These are phyloP conservation scores for Chirona hameri DNA, from an alignment of 2,888 invertebrate genomes.

Conservation along the genomic window DNA sequence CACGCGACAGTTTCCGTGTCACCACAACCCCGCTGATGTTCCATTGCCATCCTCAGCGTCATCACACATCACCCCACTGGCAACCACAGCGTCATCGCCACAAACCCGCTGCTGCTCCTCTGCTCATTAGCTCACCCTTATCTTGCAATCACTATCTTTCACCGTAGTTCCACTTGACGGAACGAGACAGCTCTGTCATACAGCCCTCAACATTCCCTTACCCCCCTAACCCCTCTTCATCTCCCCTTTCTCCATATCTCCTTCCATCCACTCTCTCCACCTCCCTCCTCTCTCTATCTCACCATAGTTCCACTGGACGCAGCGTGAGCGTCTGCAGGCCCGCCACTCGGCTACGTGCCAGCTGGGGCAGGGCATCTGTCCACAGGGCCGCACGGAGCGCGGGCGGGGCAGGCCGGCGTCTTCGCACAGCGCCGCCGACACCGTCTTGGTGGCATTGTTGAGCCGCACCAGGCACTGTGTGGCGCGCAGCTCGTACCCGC, in stretches of 20 bases:
- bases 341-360: slow-evolving; percentile 71
- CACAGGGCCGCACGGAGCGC: slow-evolving; percentile 62
- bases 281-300: slow-evolving; percentile 34
- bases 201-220: no score
- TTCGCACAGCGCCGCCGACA: slow-evolving; percentile 64
- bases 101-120: no score
- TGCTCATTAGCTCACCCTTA: no score
- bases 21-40: no score
- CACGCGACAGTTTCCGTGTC: no score
- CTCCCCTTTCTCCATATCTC: background rate
- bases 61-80: no score
- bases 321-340: slow-evolving; percentile 65
- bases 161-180: no score
- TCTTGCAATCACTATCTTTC: no score
- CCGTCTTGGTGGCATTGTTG: slow-evolving; percentile 56
- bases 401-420: slow-evolving; percentile 62
- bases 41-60: no score
- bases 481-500: slow-evolving; percentile 66
- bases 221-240: no score
- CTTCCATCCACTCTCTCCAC: background rate
- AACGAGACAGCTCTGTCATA: no score
- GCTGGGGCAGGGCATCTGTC: slow-evolving; percentile 64
- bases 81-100: no score
- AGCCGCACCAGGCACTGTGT: slow-evolving; percentile 66
- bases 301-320: slow-evolving; percentile 70